These are phyloP conservation scores for Macrosoma leucophasiata DNA, from an alignment of 2,888 invertebrate genomes.

Conservation along the genomic window DNA sequence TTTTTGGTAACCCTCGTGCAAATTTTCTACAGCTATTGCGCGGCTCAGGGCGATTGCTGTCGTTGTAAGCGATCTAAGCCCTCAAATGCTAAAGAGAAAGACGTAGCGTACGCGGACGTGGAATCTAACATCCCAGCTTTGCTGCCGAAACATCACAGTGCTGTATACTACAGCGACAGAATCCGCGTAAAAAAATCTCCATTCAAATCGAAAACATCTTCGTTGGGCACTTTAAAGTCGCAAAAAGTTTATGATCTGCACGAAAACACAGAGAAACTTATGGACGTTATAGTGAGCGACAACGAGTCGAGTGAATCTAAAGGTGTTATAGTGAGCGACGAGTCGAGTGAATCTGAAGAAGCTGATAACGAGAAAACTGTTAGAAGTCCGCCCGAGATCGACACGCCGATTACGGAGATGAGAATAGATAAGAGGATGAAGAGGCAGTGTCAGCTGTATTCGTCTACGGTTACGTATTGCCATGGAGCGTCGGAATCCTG, in stretches of 20 bases:
- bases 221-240: conserved; percentile 38
- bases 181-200: conserved; percentile 24
- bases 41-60: conserved; percentile 39
- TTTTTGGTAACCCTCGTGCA: conserved; percentile 46
- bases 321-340: conserved; percentile 8
- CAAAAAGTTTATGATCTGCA: conserved; percentile 58
- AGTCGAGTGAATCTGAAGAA: conserved; percentile 15
- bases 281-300: conserved; percentile 51
- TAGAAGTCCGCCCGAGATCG: conserved; percentile 57
- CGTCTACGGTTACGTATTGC: conserved; percentile 37
- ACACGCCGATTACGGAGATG: conserved; percentile 51
- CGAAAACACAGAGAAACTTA: conserved; percentile 53
- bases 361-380: conserved; percentile 34
- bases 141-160: conserved; percentile 35
- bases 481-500: conserved; percentile 39
- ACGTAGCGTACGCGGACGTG: conserved; percentile 36
- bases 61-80: conserved; percentile 28
- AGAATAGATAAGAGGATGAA: conserved; percentile 32
- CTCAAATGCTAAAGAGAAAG: conserved; percentile 22
- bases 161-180: conserved; percentile 33
- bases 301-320: conserved; percentile 30
- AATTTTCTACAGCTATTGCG: conserved; percentile 45
- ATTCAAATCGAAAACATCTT: conserved; percentile 36
- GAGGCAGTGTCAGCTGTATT: conserved; percentile 26
- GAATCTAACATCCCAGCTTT: conserved; percentile 43